Evolutionary conservation across 2,113 vertebrate genomes (phyloP).

Genomic region (Coptodon bakossiorum): DNA sequence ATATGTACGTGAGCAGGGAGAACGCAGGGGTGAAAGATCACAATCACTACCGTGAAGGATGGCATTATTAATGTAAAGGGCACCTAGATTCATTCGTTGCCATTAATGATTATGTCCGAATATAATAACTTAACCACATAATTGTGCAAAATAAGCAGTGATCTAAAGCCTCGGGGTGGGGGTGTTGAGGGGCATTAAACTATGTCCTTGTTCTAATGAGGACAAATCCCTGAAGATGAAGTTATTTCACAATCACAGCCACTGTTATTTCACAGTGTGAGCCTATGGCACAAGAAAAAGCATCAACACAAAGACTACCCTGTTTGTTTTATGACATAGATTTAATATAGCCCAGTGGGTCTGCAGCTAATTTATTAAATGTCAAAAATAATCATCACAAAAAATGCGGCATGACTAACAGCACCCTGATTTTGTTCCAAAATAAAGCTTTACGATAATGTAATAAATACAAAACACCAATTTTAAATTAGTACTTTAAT

Average conservation of each 20-base stretch:
- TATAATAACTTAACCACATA: background rate
- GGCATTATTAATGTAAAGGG: slow-evolving; percentile 1
- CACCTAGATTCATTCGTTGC: background rate
- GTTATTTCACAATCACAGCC: background rate
- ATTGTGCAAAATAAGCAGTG: background rate
- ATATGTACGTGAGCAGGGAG: background rate
- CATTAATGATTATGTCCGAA: background rate
- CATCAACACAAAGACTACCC: background rate
- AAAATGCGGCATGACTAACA: background rate
- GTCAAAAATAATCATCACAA: background rate
- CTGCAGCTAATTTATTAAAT: background rate
- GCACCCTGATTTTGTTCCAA: background rate
- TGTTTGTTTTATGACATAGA: background rate
- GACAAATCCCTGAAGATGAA: background rate
- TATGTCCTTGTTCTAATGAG: background rate
- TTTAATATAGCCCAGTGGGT: background rate
- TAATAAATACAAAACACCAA: background rate
- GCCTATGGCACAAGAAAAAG: background rate
- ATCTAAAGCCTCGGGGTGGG: background rate
- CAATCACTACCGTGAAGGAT: slow-evolving; percentile 21
- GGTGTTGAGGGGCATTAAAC: background rate
- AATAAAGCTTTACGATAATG: background rate
- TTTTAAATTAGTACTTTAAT: slow-evolving; percentile 60
- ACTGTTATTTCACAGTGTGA: background rate
- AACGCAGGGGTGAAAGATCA: background rate